Conservation (phyloP, 2,888 invertebrate species). For the Hesperia comma region DNA sequence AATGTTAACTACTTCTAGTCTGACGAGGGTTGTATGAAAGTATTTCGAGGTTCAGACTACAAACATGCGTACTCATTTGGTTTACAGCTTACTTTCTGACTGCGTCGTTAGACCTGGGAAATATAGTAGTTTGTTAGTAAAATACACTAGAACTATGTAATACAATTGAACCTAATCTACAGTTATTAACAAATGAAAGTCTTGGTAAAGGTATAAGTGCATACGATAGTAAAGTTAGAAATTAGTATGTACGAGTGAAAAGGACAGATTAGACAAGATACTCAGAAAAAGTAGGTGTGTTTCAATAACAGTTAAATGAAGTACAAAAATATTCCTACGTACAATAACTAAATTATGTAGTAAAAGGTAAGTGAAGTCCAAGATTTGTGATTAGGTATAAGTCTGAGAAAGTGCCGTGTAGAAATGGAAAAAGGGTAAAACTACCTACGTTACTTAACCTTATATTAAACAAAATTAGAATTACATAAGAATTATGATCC, state of each 20-base stretch:
- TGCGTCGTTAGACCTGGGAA: slow-evolving; percentile 81
- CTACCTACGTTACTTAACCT: too few relatives aligned
- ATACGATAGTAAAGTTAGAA: background rate
- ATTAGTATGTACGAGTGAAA: background rate
- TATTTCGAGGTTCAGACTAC: slow-evolving; percentile 46
- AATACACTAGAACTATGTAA: slow-evolving; percentile 39
- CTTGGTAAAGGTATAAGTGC: background rate
- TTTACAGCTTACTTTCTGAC: slow-evolving; percentile 79
- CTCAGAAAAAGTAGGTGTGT: too few relatives aligned
- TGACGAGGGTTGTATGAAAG: slow-evolving; percentile 13
- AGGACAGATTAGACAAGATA: too few relatives aligned
- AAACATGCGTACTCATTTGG: slow-evolving; percentile 68
- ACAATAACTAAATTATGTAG: too few relatives aligned
- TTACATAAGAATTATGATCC: too few relatives aligned
- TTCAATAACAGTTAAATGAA: too few relatives aligned
- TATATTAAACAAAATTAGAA: too few relatives aligned
- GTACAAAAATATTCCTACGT: too few relatives aligned
- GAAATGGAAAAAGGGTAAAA: too few relatives aligned
- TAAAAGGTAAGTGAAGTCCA: too few relatives aligned
- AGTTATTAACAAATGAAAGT: background rate
- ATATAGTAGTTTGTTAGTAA: slow-evolving; percentile 74
- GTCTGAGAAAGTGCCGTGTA: too few relatives aligned
- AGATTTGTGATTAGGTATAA: too few relatives aligned
- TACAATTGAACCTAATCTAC: background rate
- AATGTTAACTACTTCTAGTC: slow-evolving; percentile 28